A percentile compares a stretch with the other conserved stretches of the same genome.
phyloP scores from a whole-genome alignment of 1,140 invertebrate genomes.

The Brachionus plicatilis region DNA sequence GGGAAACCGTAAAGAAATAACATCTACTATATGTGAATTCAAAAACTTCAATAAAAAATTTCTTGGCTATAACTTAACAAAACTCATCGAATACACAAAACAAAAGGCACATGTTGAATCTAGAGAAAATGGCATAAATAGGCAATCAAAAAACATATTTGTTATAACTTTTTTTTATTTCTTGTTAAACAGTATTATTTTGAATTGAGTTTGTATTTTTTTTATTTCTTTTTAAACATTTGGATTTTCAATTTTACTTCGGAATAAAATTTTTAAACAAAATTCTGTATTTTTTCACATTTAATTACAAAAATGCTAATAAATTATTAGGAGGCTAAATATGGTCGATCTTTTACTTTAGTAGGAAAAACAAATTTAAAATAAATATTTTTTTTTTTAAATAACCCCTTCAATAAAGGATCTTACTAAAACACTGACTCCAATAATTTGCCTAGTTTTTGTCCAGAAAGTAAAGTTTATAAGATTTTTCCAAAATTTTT shows the following conservation, averaged over 20 bases:
- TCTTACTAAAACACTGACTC: no score
- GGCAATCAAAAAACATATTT: neutral
- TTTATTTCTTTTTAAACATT: neutral
- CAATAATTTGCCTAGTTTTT: no score
- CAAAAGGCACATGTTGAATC: neutral
- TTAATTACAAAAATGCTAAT: no score
- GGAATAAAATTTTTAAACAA: no score
- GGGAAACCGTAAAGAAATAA: neutral
- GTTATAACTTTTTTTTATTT: neutral
- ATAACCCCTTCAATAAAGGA: no score
- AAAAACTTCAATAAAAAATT: conserved; percentile 24
- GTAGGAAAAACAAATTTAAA: no score
- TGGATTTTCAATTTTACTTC: neutral
- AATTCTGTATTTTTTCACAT: no score
- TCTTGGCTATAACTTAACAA: neutral
- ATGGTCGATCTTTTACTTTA: no score
- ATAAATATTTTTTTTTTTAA: no score
- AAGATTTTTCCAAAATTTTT: no score
- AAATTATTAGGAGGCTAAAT: no score
- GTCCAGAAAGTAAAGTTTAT: no score
- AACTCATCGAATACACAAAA: neutral
- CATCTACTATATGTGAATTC: neutral
- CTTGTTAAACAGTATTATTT: neutral
- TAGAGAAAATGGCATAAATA: neutral
- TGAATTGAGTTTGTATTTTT: neutral